Evolutionary conservation across 37 sponge, comb jelly and placozoan genomes (phyloP).

Genomic region (Cladorhizidae sp.): DNA sequence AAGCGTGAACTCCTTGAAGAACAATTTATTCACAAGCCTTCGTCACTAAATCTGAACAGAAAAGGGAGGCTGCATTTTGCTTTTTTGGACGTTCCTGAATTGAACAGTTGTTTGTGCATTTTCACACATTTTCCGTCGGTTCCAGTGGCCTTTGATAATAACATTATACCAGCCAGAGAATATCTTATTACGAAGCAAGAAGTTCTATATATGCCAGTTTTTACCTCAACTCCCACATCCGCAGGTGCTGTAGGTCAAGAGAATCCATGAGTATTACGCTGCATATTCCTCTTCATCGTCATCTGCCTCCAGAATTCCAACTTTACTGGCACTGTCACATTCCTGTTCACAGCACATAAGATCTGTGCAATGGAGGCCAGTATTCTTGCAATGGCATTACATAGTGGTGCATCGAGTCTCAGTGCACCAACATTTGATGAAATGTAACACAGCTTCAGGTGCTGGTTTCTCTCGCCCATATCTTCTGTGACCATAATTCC

Average conservation of each 20-base stretch:
- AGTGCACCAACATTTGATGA: too few relatives aligned
- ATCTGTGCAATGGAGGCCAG: too few relatives aligned
- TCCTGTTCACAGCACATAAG: too few relatives aligned
- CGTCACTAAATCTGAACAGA: constrained; percentile 83
- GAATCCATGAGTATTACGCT: constrained; percentile 11
- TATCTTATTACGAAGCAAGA: constrained; percentile 56
- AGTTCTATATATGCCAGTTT: constrained; percentile 76
- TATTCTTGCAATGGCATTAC: too few relatives aligned
- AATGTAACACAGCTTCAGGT: too few relatives aligned
- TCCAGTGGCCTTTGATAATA: constrained; percentile 46
- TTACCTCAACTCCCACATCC: constrained; percentile 67
- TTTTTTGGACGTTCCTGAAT: constrained; percentile 64
- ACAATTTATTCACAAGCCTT: constrained; percentile 65
- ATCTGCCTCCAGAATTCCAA: too few relatives aligned
- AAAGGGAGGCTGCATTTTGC: constrained; percentile 59
- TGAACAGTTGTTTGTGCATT: constrained; percentile 53
- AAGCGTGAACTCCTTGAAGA: constrained; percentile 68
- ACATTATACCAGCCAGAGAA: constrained; percentile 83
- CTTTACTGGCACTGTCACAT: too few relatives aligned
- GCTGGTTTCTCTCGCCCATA: too few relatives aligned
- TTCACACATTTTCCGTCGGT: constrained; percentile 40
- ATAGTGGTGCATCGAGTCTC: too few relatives aligned
- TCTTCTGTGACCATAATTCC: too few relatives aligned
- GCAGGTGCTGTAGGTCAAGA: constrained; percentile 61
- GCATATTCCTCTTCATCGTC: too few relatives aligned